Evolutionary conservation across 2,113 vertebrate genomes (phyloP), one percentile per base, ranked within the genome.

Genomic region (Pelvicachromis taeniatus): DNA sequence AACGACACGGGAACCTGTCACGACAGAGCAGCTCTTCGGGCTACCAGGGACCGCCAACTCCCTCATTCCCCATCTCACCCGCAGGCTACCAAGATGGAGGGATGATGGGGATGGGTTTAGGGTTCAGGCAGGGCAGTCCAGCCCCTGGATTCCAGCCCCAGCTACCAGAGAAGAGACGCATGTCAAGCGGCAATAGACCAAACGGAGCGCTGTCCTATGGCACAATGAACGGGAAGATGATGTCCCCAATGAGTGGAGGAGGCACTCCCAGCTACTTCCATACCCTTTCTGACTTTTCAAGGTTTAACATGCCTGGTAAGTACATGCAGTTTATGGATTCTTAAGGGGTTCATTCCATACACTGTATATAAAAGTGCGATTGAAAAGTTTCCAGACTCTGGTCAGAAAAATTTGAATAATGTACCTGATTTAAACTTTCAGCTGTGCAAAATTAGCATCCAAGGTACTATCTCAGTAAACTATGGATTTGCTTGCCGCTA

Each of bases 241-340:
- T 96, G 11, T 97, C 98, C 0, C 97, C 98, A 0, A 79, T 96
- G 10, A 97, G 97, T 0, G 97, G 97, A 61, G 96, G 97, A 5
- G 85, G 95, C 0, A 96, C 93, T 1, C 93, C 90, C 2, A 82
- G 94, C 45, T 99, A 98, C 94, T 98, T 98, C 19, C 97, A 99
- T 87, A 99, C 99, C 1, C 95, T 99, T 21, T 97, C 98, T 0
- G 98, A 99, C 95, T 99, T 99, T 95, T 99, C 98, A 91, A 98
- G 98, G 93, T 97, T 99, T 89, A 97, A 97, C 70, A 97, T 98
- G 96, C 95, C 96, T 77, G 98, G 98, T 99, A 95, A 90, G 95
- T 23, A 55, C 2, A 5, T 48, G 8, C 0, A 23, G 14, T 31
- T 68, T 61, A 40, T 48, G 3, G 9, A 85, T 11, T 58, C 33